Base-by-base conservation (phyloP, 2,888 invertebrate species). In the Sinopyrophorus schimmeli region DNA sequence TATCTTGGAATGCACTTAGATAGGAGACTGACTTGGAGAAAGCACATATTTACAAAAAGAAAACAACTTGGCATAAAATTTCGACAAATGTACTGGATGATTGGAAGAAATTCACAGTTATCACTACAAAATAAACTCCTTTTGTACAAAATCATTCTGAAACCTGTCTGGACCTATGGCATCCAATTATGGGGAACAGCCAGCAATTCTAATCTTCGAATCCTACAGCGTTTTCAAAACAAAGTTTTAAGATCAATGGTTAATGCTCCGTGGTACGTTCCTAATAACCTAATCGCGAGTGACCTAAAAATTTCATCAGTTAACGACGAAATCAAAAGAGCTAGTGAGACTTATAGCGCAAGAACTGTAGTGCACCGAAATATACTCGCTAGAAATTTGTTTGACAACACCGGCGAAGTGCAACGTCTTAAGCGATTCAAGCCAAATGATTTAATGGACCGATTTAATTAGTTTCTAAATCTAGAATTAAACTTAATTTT, bases 1-100 rank as follows among this genome's bases (percentile, higher is more conserved):
- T 53, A 54, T 18, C 31, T 53, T 15, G 50, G 35, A 16, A 53
- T 28, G 3, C 23, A 38, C 14, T 14, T 38, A 7, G 38, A 28
- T n/a, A 28, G 9, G 7, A 2, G 26, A 5, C 15, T 38, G 4
- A 38, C 23, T 1, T 38, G 26, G 38, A 7, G 12, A 2, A 23
- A 6, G 10, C 38, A 38, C 7, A 38, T 38, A 2, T 38, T 11
- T 3, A 26, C 14, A 10, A 38, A 38, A 1, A 10, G 37, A 21
- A 21, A 24, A n/a, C 37, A 37, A 24, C 21, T 28, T 1, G 37
- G 24, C 7, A 3, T 24, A 9, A 37, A 21, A 7, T 26, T 37
- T 10, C 3, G 12, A 6, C 7, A 37, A 24, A 3, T 39, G 27
- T 27, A 39, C 14, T 39, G 39, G 27, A 2, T 39, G n/a, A 23